Base-by-base conservation (phyloP, 1,140 invertebrate species). In the Pteromalus puparum region DNA sequence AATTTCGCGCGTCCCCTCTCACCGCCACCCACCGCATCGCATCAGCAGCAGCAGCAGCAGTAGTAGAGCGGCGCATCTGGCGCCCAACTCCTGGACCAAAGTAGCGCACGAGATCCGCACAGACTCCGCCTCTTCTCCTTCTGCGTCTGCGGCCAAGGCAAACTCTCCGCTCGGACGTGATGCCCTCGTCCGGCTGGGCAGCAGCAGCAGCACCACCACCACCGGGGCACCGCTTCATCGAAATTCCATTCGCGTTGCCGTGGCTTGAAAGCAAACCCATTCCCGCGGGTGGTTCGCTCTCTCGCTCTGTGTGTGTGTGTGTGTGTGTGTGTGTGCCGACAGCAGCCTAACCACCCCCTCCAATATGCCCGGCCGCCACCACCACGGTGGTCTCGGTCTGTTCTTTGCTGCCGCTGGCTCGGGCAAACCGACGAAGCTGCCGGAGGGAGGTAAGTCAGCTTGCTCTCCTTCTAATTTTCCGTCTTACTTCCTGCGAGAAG, bases 181-280 rank as follows among this genome's bases (percentile, higher is more conserved):
- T 84, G 83, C 72, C 83, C 76, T 38, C 65, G 34, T 21, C 30
- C 48, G 38, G 46, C 83, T 7, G 26, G 68, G 46, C 15, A 48
- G 38, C 38, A 42, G 65, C 1, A 12, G 38, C 38, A 42, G 67
- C 4, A 12, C 15, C n/a, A n/a, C n/a, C n/a, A n/a, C n/a, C n/a
- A n/a, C n/a, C n/a, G n/a, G n/a, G 46, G 53, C 38, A 53, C 15
- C 26, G 85, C 67, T 88, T 89, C 87, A 89, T 89, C 87, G 85
- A 86, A 89, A 89, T 89, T 89, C 87, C 84, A 79, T 86, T 86
- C 85, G 83, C 87, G 86, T 89, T 87, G 83, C 85, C 83, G 84
- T 78, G 82, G 82, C 82, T 48, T 81, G 81, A 86, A 88, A 87
- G 89, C 87, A 89, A 89, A 89, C 87, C 87, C 86, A 88, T 88